Base-by-base conservation (phyloP, 2,888 invertebrate species). In the Stenurella melanura region DNA sequence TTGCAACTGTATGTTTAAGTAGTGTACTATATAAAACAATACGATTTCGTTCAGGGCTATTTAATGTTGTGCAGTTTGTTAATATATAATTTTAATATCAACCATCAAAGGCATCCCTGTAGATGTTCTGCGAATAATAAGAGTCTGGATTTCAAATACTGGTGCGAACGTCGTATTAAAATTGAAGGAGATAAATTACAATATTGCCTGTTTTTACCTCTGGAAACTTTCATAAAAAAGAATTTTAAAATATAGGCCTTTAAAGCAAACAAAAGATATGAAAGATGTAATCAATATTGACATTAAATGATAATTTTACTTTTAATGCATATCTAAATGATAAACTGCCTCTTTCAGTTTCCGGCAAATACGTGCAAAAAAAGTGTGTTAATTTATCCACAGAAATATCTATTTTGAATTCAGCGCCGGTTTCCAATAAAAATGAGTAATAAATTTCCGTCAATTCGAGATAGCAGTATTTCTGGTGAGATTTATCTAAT, bases 381-480 rank as follows among this genome's bases (percentile, higher is more conserved):
- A 64, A 38, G 42, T 64, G 64, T 64, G 64, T 64, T 61, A 38
- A 64, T 64, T 38, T 38, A 38, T 64, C 64, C 12, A 64, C 18
- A 6, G 64, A 34, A 38, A 34, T 26, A 38, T 64, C 64, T 38
- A 38, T 64, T 64, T 64, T 34, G 64, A 42, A 64, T 64, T 64
- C 42, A 11, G 42, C 19, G 38, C 12, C 63, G 42, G 42, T 17
- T 19, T 12, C 15, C 34, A 38, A 64, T 64, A 64, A 64, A 64
- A 64, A 64, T 42, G 64, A 38, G 42, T 64, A 38, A 64, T 64
- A 64, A 64, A 42, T 42, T 64, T 42, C 38, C 38, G 38, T 38
- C 38, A 15, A 38, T 64, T 64, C 64, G 4, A 7, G 42, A 42
- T 42, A 42, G 64, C 26, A 64, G 19, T 42, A 64, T 38, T 38